These are phyloP conservation scores for Lophius americanus DNA, from an alignment of 2,797 vertebrate genomes.

Conservation along the genomic window DNA sequence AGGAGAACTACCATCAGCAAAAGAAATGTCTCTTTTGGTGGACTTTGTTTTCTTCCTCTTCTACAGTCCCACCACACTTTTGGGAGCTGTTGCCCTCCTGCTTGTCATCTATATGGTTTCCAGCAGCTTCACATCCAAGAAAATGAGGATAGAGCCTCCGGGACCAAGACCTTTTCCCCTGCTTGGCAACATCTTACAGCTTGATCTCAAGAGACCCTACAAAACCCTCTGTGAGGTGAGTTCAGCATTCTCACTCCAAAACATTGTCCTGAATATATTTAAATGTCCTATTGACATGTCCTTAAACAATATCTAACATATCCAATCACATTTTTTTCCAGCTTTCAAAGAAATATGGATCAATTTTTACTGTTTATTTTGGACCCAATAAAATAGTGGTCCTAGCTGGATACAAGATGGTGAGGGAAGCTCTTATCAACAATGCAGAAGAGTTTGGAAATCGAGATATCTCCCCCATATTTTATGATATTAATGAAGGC, in stretches of 20 bases:
- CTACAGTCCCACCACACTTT: slow-evolving; percentile 19
- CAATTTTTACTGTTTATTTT: slow-evolving; percentile 72
- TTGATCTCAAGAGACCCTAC: slow-evolving; percentile 70
- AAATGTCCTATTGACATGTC: too few species aligned
- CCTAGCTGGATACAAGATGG: slow-evolving; percentile 71
- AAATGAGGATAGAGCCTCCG: slow-evolving; percentile 46
- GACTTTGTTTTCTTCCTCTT: slow-evolving; percentile 13
- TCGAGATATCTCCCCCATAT: slow-evolving; percentile 50
- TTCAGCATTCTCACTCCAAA: background rate
- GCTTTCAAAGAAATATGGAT: slow-evolving; percentile 75
- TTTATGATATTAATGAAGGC: slow-evolving; percentile 38
- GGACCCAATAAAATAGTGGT: slow-evolving; percentile 75
- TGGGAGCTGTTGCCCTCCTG: slow-evolving; percentile 44
- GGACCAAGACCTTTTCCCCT: slow-evolving; percentile 70
- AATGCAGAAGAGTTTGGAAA: slow-evolving; percentile 76
- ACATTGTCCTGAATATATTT: background rate
- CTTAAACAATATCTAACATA: too few species aligned
- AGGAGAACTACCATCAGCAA: background rate
- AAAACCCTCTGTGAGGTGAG: slow-evolving; percentile 64
- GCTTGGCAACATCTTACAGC: slow-evolving; percentile 73
- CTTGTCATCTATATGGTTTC: slow-evolving; percentile 29
- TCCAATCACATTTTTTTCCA: slow-evolving; percentile 19
- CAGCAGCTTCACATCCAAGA: background rate
- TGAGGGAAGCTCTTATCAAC: slow-evolving; percentile 76
- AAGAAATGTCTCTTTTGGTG: slow-evolving; percentile 34